A percentile compares a stretch with the other conserved stretches of the same genome.
Conservation (phyloP, 2,797 vertebrate species). For the Pipistrellus nathusii region DNA sequence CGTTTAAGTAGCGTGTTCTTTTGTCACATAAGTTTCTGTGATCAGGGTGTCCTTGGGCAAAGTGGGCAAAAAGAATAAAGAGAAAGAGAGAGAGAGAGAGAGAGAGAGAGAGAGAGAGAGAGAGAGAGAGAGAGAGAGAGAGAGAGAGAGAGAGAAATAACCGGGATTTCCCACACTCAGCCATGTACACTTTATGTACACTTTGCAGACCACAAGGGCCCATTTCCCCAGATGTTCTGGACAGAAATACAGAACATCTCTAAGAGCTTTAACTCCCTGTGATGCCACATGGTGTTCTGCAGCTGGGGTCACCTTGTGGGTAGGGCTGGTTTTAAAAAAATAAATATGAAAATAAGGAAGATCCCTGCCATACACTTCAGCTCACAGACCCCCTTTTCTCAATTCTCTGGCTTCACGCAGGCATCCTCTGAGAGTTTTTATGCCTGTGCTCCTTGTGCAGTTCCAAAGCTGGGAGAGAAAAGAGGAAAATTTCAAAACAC, state of each 20-base stretch:
- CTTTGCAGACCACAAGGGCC: not conserved
- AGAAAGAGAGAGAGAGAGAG: not conserved
- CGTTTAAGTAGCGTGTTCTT: not conserved
- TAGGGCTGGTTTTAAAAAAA: not conserved
- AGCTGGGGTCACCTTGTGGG: not conserved
- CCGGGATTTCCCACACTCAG: not conserved
- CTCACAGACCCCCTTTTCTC: not conserved
- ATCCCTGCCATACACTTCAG: not conserved
- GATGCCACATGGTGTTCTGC: not conserved
- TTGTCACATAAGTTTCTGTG: not conserved
- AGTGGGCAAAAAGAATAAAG: too few relatives aligned
- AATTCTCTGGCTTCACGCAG: not conserved
- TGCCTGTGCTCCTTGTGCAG: not conserved
- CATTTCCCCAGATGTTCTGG: not conserved
- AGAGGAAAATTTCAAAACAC: not conserved
- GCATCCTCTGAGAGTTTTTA: not conserved
- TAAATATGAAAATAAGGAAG: not conserved
- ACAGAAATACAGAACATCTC: not conserved
- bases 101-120: not conserved
- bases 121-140: not conserved
- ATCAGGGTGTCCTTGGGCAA: not conserved
- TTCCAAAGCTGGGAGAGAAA: conserved; percentile 10
- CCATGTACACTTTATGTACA: not conserved
- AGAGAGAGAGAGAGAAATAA: not conserved
- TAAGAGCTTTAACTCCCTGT: not conserved